Conservation (phyloP, 2,888 invertebrate species). For the Eugnorisma glareosa region DNA sequence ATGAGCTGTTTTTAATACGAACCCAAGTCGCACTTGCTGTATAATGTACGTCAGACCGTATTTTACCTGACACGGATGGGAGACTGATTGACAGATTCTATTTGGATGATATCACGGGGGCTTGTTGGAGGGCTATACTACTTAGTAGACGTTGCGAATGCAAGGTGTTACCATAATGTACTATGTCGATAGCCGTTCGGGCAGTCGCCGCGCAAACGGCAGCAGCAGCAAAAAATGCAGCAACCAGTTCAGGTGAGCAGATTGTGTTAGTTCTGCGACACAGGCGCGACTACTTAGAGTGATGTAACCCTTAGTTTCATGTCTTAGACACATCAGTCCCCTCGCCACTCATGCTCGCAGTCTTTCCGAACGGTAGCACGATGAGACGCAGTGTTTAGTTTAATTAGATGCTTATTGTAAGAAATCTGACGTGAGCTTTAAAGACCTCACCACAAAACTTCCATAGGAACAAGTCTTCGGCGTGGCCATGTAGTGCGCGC, state of each 20-base stretch:
- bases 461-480: not conserved
- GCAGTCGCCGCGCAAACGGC: slow-evolving; percentile 49
- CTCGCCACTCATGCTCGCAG: not conserved
- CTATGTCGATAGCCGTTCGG: slow-evolving; percentile 47
- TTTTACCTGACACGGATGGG: slow-evolving; percentile 41
- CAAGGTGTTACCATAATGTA: slow-evolving; percentile 23
- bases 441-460: not conserved
- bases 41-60: slow-evolving; percentile 16
- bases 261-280: slow-evolving; percentile 1
- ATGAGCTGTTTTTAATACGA: slow-evolving; percentile 27
- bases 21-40: slow-evolving; percentile 15
- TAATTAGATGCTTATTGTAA: not conserved
- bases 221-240: slow-evolving; percentile 35
- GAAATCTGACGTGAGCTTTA: not conserved
- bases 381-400: slow-evolving; percentile 5
- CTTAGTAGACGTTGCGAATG: slow-evolving; percentile 13
- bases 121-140: slow-evolving; percentile 1
- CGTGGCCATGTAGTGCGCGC: not conserved
- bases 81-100: slow-evolving; percentile 14
- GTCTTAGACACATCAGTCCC: not conserved
- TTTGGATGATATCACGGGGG: slow-evolving; percentile 21
- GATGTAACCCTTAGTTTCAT: slow-evolving; percentile 5
- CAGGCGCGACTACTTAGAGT: not conserved
- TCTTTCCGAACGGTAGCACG: not conserved
- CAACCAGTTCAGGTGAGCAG: slow-evolving; percentile 40